Percentiles rank a stretch among this genome's conserved stretches.
Conservation (phyloP, 2,888 invertebrate genomes). For the Macrostomum cliftonense region DNA sequence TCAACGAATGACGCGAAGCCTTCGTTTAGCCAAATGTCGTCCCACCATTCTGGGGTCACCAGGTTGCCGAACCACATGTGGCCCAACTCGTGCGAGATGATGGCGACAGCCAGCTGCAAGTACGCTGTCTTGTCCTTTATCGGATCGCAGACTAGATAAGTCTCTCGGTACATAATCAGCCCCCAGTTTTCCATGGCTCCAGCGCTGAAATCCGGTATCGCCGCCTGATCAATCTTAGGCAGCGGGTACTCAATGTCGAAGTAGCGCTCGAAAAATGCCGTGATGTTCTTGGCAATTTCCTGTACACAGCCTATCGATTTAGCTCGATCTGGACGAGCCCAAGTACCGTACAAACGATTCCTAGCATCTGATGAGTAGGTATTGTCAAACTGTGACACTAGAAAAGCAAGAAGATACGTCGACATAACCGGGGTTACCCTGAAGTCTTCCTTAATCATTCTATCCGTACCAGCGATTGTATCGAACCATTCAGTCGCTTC, state of each 20-base stretch:
- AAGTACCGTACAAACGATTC: not conserved
- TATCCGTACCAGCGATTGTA: too few species aligned
- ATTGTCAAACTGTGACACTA: constrained; percentile 22
- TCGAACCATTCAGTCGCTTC: too few species aligned
- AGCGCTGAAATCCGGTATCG: constrained; percentile 34
- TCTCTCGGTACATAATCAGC: constrained; percentile 31
- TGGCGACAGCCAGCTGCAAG: constrained; percentile 29
- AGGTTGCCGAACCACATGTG: constrained; percentile 36
- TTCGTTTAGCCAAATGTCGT: constrained; percentile 35
- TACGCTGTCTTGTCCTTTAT: constrained; percentile 17
- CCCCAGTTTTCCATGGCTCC: constrained; percentile 39
- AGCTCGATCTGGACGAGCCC: too few species aligned
- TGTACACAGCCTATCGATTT: too few species aligned
- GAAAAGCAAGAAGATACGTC: constrained; percentile 30
- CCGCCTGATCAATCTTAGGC: constrained; percentile 17
- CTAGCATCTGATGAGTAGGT: not conserved
- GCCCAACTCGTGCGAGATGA: constrained; percentile 34
- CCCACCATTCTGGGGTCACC: constrained; percentile 37
- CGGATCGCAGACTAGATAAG: constrained; percentile 7
- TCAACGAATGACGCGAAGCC: constrained; percentile 33
- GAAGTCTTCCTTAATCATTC: constrained; percentile 17
- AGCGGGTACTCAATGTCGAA: constrained; percentile 18
- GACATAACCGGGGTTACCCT: constrained; percentile 27
- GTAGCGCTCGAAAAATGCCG: constrained; percentile 30
- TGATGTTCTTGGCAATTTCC: constrained; percentile 15